Percentiles rank a stretch among this genome's conserved stretches.
Conservation (phyloP, 2,113 vertebrate species). For the Nansenia antarctica region DNA sequence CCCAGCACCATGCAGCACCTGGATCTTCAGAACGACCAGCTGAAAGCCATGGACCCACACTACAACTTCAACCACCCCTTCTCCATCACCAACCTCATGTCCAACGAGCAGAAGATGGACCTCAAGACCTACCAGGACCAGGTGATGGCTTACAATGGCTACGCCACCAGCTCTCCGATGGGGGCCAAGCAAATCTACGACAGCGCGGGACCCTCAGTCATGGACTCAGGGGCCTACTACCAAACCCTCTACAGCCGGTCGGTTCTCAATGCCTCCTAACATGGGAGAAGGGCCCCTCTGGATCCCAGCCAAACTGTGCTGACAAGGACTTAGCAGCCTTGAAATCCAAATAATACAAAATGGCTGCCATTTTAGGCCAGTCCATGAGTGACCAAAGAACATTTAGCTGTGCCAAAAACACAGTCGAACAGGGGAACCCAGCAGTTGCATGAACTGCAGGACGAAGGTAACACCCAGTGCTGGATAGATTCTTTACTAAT, state of each 20-base stretch:
- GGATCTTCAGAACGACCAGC: constrained; percentile 83
- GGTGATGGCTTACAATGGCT: constrained; percentile 80
- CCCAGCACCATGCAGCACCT: constrained; percentile 79
- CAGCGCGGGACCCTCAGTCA: constrained; percentile 64
- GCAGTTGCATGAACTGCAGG: constrained; percentile 39
- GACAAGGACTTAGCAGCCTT: constrained; percentile 25
- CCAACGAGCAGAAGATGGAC: constrained; percentile 87
- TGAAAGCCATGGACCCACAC: constrained; percentile 86
- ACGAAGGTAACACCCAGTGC: constrained; percentile 3
- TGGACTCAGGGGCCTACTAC: constrained; percentile 85
- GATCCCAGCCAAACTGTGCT: neutral
- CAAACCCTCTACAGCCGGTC: constrained; percentile 89
- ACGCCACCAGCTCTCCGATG: constrained; percentile 65
- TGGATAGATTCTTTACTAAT: neutral
- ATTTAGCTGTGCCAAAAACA: neutral
- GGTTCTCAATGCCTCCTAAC: constrained; percentile 85
- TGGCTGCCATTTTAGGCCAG: constrained; percentile 15
- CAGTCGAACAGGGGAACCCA: constrained; percentile 20
- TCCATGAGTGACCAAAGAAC: constrained; percentile 28
- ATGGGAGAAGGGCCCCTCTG: constrained; percentile 22
- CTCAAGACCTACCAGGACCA: constrained; percentile 84
- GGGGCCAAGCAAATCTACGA: constrained; percentile 81
- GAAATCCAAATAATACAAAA: constrained; percentile 45
- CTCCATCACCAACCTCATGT: constrained; percentile 92
- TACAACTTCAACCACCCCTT: constrained; percentile 94